Evolutionary conservation across 1,140 invertebrate genomes (phyloP), one percentile per base, ranked within the genome.

Genomic region (Diabrotica undecimpunctata): DNA sequence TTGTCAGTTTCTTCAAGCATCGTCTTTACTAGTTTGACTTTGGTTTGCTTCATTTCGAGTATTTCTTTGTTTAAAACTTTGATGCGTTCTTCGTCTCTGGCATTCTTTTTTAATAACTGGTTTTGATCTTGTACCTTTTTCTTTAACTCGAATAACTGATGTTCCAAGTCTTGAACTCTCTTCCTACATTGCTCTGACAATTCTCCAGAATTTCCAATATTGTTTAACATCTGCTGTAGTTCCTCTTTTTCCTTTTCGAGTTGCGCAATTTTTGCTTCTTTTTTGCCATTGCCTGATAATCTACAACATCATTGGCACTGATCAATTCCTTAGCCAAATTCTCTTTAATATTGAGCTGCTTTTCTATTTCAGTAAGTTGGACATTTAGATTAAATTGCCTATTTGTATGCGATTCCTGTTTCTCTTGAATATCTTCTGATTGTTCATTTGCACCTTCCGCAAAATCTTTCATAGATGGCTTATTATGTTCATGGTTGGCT

Each of bases 1-100:
- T 86, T 87, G 54, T 95, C 92, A 12, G 87, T 86, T 72, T 96
- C 94, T 62, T 85, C 84, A 10, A 90, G 88, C 90, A 96, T 95
- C 74, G 91, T 87, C 41, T 87, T 87, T 66, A 96, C 88, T 54
- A 96, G 81, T 76, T 89, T 90, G 0, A 96, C 91, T 78, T 92
- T 88, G 4, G 86, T 87, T 70, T 86, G 85, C 76, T 96, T 96
- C 85, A 96, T 88, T 6, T 78, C 76, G n/a, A 83, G 77, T 62
- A 96, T 90, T 77, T 96, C 93, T 41, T 80, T 82, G 61, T 88
- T 87, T 0, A 96, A 80, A 58, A 85, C 84, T 39, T 84, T 84
- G 6, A 95, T 90, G 74, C 92, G 90, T n/a, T 86, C 81, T 67
- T 93, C 90, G 36, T 90, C 87, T 74, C 89, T 90, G 70, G 94